phyloP scores from a whole-genome alignment of 2,888 invertebrate species.

The Ectemnius lituratus region DNA sequence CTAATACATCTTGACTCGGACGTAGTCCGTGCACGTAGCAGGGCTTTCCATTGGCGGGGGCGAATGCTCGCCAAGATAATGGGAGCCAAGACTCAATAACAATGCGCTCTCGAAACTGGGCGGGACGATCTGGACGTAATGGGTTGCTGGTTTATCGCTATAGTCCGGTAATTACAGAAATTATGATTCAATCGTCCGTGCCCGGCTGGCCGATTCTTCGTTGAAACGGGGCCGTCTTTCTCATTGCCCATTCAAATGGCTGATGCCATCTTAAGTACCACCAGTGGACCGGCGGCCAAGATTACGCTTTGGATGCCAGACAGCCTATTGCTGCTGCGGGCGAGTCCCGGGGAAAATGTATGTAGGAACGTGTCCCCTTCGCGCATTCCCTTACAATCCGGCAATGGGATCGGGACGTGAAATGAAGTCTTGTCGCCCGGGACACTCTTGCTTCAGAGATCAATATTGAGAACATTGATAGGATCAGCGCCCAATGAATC shows the following conservation, averaged over 20 bases:
- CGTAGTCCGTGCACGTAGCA: too few species aligned
- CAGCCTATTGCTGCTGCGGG: neutral
- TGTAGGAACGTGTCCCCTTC: neutral
- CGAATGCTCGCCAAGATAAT: neutral
- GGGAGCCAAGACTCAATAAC: constrained; percentile 29
- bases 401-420: neutral
- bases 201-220: constrained; percentile 14
- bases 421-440: constrained; percentile 29
- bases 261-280: constrained; percentile 47
- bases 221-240: constrained; percentile 20
- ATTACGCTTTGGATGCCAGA: constrained; percentile 20
- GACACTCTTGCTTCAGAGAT: constrained; percentile 35
- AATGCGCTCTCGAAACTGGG: neutral
- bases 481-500: constrained; percentile 19
- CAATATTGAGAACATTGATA: constrained; percentile 59
- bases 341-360: neutral
- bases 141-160: constrained; percentile 19
- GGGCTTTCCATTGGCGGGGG: too few species aligned
- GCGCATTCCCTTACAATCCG: too few species aligned
- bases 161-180: constrained; percentile 41
- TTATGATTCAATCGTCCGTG: constrained; percentile 38
- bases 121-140: constrained; percentile 14
- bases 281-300: constrained; percentile 26
- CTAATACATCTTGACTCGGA: too few species aligned
- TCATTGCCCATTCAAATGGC: constrained; percentile 41